Base-by-base conservation (phyloP, 1,140 invertebrate genomes). In the Drosophila arizonae region DNA sequence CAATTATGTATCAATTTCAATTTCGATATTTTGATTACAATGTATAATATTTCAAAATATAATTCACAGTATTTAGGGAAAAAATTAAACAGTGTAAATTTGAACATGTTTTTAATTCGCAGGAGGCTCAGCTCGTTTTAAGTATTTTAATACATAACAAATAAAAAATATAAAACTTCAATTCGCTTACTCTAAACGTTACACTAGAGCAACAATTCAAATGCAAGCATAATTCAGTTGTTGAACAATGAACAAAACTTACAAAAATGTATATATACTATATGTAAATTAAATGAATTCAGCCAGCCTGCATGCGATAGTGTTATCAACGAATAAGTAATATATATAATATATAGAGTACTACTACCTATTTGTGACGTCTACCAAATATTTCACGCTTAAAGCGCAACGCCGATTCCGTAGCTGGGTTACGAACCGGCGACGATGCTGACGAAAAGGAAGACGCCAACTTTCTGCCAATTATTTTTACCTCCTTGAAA, bases 351-450 rank as follows among this genome's bases (percentile, higher is more conserved):
- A 17, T 30, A 26, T 10, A 26, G 9, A 36, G 51, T 11, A 24
- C 21, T 54, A 54, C 11, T 54, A 54, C 11, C 26, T 61, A 72
- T 67, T 55, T 65, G 15, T 4, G 30, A 11, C 13, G 24, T 60
- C 50, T 52, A 21, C 39, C 50, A 6, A 86, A 73, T 2, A 78
- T 52, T 54, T 70, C 48, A 26, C 65, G 55, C 30, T 88, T 86
- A n/a, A 86, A 86, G 0, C 76, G 84, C n/a, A 82, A 33, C 2
- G 82, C 82, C 13, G 84, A 45, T 46, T 76, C 68, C 21, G 64
- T 82, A 11, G 82, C 72, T 4, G 79, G 13, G 48, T 81, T 85
- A 15, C 30, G 45, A 26, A 6, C n/a, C 4, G 43, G 17, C 36
- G 36, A 39, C 15, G 43, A 2, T n/a, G 43, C 4, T 30, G 4